Conservation (phyloP, 2,113 vertebrate genomes). For the Cervus canadensis region DNA sequence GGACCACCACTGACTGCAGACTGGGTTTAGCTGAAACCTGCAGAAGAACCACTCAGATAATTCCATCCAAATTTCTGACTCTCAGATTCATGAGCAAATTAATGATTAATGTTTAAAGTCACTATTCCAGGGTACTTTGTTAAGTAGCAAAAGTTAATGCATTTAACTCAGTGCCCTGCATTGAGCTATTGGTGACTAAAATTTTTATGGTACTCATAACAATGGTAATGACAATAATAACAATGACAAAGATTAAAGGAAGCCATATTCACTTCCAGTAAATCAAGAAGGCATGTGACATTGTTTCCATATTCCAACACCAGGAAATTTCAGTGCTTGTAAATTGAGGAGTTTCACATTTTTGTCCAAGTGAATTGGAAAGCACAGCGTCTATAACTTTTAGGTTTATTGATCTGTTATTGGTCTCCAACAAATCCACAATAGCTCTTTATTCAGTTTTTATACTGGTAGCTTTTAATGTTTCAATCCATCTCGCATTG, state of each 20-base stretch:
- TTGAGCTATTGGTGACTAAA: not conserved
- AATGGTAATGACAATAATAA: not conserved
- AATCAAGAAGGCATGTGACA: not conserved
- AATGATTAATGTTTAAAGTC: not conserved
- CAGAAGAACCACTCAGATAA: not conserved
- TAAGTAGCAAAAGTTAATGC: not conserved
- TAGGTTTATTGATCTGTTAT: not conserved
- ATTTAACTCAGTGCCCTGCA: not conserved
- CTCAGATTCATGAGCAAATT: not conserved
- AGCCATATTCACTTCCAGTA: not conserved
- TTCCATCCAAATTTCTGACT: not conserved
- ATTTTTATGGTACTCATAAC: not conserved
- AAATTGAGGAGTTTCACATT: not conserved
- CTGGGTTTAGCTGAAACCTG: not conserved
- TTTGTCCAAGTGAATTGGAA: slow-evolving; percentile 4
- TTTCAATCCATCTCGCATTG: not conserved
- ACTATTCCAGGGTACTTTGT: not conserved
- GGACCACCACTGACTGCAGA: not conserved
- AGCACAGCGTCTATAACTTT: not conserved
- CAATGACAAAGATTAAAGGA: not conserved
- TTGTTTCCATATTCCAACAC: not conserved
- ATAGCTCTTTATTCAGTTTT: not conserved
- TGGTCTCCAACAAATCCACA: slow-evolving; percentile 21
- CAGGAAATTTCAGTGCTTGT: not conserved
- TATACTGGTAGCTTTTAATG: not conserved